Evolutionary conservation across 2,797 vertebrate species (phyloP), one percentile per base, ranked within the genome.

Genomic region (Spondyliosoma cantharus): DNA sequence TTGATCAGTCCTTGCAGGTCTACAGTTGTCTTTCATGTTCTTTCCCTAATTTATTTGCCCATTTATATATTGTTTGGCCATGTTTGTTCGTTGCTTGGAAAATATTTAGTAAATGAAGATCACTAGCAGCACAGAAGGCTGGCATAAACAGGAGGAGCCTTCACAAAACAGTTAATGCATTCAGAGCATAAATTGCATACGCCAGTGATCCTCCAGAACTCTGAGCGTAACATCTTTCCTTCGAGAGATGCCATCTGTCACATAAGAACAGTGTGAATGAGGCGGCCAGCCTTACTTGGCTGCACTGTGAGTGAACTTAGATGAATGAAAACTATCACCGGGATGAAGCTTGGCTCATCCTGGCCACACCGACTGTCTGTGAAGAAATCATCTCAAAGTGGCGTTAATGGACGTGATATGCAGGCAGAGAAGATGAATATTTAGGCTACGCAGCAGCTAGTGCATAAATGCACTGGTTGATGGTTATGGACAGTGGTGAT

Each of bases 241-340:
- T 1, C 45, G 46, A 78, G 54, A 71, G 48, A 42, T 0, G 12
- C 65, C 80, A 77, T 79, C 74, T 86, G 78, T 84, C 69, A 46
- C 61, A 65, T 74, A 14, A 69, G 81, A 54, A 20, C 15, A 0
- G 15, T 24, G 3, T 73, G 37, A 65, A 52, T 57, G 45, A 58
- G 24, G 54, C 32, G 67, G 50, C 54, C 50, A 7, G n/a, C 56
- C 32, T 65, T 14, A 37, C 62, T 71, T 77, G 60, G 43, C 68
- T 74, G 66, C 58, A 24, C 53, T 64, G 29, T 5, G 45, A 67
- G 65, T 66, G 45, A 87, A 82, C 22, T 43, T n/a, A 53, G 24
- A 83, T 67, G 46, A 80, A 76, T 65, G 29, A 50, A 70, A 79
- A 61, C 24, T 12, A 53, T 54, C n/a, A 49, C 57, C 20, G 20